Base-by-base conservation (phyloP, 2,888 invertebrate species). In the Halictus ligatus region DNA sequence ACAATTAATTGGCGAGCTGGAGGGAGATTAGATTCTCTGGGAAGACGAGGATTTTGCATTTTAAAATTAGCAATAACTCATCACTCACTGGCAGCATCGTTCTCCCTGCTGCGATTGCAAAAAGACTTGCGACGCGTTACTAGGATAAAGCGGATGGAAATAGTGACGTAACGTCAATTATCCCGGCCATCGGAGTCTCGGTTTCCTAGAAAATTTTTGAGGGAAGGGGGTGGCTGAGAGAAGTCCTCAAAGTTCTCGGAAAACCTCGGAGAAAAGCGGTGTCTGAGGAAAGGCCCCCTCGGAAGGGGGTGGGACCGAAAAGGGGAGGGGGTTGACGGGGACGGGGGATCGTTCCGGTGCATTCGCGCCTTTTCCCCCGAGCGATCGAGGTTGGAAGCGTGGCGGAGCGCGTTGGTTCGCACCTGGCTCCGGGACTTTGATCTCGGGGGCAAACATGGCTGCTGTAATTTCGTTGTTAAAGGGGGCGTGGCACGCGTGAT, bases 401-500 rank as follows among this genome's bases (percentile, higher is more conserved):
- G 35, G 75, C 80, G 84, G 35, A 76, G 77, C 46, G 74, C 64
- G 48, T 21, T 71, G 50, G 69, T 84, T 90, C 85, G 86, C 93
- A 93, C 91, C 93, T 93, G 92, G 88, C 78, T 75, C 81, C 71
- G 67, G 77, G 90, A 86, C 88, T 91, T 91, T 89, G 90, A 92
- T 89, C 90, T 90, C 81, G 77, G 85, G 78, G 85, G 82, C 90
- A 92, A 93, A 92, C 88, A 92, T 92, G 92, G 92, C 92, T 88
- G 92, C 90, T 90, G 87, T 89, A 92, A 89, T 90, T 90, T 90
- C 86, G 89, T 91, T 88, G 90, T 92, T 91, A 91, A 88, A 86
- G 89, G 89, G 90, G 93, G 92, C 92, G 93, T 91, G 92, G 91
- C 91, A 89, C 85, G 84, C 80, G 87, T 86, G 91, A 88, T 89